These are phyloP conservation scores for Lagopus muta DNA, from an alignment of 2,113 vertebrate species.

Conservation along the genomic window DNA sequence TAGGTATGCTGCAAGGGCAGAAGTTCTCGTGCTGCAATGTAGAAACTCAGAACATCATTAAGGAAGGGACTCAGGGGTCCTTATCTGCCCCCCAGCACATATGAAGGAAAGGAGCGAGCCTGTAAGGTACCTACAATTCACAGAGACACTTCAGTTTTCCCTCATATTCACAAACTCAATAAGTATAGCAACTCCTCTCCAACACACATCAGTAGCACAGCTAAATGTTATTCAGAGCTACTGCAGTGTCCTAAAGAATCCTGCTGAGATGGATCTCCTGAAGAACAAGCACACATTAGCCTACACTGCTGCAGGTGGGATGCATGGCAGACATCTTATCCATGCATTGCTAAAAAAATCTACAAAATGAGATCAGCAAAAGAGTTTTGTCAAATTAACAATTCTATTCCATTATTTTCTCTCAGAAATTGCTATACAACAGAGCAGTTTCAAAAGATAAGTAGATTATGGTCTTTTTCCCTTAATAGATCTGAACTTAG, in stretches of 20 bases:
- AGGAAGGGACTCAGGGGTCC: background rate
- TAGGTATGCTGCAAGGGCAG: too few species aligned
- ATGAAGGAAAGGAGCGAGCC: background rate
- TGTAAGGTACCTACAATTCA: background rate
- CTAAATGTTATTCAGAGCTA: background rate
- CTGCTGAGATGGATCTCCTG: background rate
- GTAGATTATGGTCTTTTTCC: background rate
- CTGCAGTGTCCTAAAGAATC: background rate
- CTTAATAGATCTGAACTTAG: background rate
- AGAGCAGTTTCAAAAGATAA: background rate
- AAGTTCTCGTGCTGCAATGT: background rate
- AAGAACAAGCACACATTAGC: background rate
- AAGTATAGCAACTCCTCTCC: background rate
- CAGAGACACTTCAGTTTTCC: background rate
- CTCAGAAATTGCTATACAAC: background rate
- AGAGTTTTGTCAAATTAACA: background rate
- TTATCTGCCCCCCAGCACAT: background rate
- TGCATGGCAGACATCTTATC: background rate
- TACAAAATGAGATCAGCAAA: background rate
- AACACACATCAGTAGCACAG: background rate
- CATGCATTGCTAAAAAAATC: background rate
- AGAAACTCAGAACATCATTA: background rate
- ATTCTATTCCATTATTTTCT: background rate
- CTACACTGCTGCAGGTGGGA: background rate
- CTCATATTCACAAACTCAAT: background rate